Base-by-base conservation (phyloP, 2,113 vertebrate genomes). In the Lagenorhynchus albirostris region DNA sequence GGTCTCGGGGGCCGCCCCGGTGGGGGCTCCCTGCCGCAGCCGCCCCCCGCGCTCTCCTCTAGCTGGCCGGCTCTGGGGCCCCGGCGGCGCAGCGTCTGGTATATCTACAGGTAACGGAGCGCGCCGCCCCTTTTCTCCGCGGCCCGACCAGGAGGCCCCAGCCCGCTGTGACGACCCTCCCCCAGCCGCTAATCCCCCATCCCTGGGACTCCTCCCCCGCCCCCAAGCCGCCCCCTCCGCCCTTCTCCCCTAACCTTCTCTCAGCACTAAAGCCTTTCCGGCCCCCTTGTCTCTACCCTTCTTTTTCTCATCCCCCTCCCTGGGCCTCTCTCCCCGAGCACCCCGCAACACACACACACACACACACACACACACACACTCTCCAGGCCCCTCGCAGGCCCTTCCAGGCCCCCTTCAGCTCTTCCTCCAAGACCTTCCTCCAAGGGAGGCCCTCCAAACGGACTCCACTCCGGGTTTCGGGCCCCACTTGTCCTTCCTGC, bases 11-110 rank as follows among this genome's bases (percentile, higher is more conserved):
- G 47, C 33, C 96, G 96, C 96, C 96, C 98, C 63, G 77, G 85
- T 25, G 98, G 97, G 96, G 97, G 97, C 94, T 96, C 98, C 96
- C 96, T 98, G 95, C 98, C 97, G 96, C 99, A 99, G 98, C 96
- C 96, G 96, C 94, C 98, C 97, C 96, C 98, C 94, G 99, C 99
- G 98, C 99, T 99, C 98, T 99, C 99, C 98, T 99, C 99, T 98
- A 99, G 99, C 98, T 99, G 99, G 99, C 99, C 99, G 87, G 99
- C 99, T 97, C 98, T 99, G 97, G 99, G 99, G 98, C 99, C 99
- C 98, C 98, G 99, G 98, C 99, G 99, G 98, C 98, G 99, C 98
- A 99, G 99, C 98, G 98, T 99, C 98, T 99, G 99, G 99, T 99
- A 99, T 99, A 99, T 99, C 98, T 99, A 99, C 99, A 99, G 99